Evolutionary conservation across 2,113 vertebrate species (phyloP), one percentile per base, ranked within the genome.

Genomic region (Cyprinodon brontotheroides): DNA sequence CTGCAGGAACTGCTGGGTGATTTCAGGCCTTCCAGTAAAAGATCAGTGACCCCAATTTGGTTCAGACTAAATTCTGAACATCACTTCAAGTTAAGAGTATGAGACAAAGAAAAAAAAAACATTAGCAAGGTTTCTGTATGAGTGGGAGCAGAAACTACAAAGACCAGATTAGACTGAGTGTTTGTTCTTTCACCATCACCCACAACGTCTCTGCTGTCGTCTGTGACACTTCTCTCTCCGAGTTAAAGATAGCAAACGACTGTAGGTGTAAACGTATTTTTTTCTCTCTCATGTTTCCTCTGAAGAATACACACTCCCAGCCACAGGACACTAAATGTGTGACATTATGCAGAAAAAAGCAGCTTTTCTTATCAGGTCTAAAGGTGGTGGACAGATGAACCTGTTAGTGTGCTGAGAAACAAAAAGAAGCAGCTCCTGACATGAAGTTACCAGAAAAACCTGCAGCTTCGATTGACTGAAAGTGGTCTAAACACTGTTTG

Each of bases 81-180:
- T 47, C 0, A 9, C 11, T 36, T 39, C 41, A 13, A 41, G 48
- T 4, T 59, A 17, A 50, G 43, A 64, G 62, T 59, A 17, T 43
- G 43, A 64, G 62, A 29, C n/a, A 65, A 13, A 75, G 38, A 11
- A 67, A 61, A 50, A 72, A 0, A 79, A 73, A 79, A 36, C 0
- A 53, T 77, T 53, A 2, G 12, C n/a, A 61, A 11, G 47, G 63
- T 79, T 79, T 84, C 75, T 79, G 39, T 59, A 69, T 79, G 79
- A 80, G 59, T 65, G 65, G 22, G 13, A 2, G 15, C 40, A 59
- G 38, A 68, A 82, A 37, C 10, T 39, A 38, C 9, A 60, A 38
- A 68, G 40, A 37, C 20, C 63, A 4, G 22, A 37, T 41, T 17
- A 43, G 57, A 47, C 29, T 29, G 29, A 29, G 11, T 12, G 47